Base-by-base conservation (phyloP, 2,113 vertebrate species). In the Nerophis lumbriciformis region DNA sequence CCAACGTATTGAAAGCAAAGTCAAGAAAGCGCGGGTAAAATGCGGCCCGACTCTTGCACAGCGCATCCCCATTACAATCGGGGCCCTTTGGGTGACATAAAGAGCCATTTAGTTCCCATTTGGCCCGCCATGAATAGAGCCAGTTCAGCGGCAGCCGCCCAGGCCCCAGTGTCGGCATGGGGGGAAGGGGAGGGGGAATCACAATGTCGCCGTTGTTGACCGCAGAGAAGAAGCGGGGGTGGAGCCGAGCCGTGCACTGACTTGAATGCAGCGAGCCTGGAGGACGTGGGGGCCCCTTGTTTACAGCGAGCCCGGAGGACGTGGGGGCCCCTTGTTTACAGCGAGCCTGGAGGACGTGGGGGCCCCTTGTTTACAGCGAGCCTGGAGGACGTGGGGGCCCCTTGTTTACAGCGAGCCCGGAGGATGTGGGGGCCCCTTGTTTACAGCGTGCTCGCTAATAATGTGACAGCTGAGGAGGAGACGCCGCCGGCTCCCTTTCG, bases 171-270 rank as follows among this genome's bases (percentile, higher is more conserved):
- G 86, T 83, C 71, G 87, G 80, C 90, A 90, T 87, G 85, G 89
- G 71, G 88, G 69, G 88, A 79, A 65, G 63, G 71, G 89, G 87
- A 87, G 89, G 71, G 88, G 65, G 88, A 80, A 66, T 66, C 90
- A 95, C 93, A 95, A 95, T 94, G 90, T 89, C 87, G 86, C 92
- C 88, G 92, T 94, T 96, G 93, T 95, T 93, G 91, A 90, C 88
- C 86, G 70, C 75, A 61, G 63, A 80, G 80, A 64, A 87, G 87
- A 90, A 84, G 87, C 72, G 88, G 87, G 88, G 87, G 77, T 84
- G 79, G 88, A 87, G 86, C 88, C 93, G 91, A 93, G 92, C 92
- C 91, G 90, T 73, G 66, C 80, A 79, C 91, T 91, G 90, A 92
- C 87, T 92, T 84, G 83, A 92, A 91, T 91, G 91, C 83, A 91